Evolutionary conservation across 2,113 vertebrate species (phyloP).

Genomic region (Vidua macroura): DNA sequence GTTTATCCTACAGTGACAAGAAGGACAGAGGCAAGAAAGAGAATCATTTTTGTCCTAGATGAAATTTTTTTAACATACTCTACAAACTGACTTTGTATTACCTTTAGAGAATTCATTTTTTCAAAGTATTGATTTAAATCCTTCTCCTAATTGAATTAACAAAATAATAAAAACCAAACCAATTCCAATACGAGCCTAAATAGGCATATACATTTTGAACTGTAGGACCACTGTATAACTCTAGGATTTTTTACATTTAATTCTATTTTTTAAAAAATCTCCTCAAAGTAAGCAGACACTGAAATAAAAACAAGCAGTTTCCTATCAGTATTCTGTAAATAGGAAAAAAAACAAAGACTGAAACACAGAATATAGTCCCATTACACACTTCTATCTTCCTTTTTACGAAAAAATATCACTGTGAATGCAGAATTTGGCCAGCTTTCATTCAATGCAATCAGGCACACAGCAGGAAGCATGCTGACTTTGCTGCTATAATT

Average conservation of each 20-base stretch:
- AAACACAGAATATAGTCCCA: not conserved
- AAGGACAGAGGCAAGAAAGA: not conserved
- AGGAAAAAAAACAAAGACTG: not conserved
- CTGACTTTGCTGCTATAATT: not conserved
- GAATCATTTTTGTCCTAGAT: not conserved
- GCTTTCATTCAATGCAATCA: not conserved
- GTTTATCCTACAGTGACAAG: conserved; percentile 85
- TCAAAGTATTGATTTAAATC: not conserved
- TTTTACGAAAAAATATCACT: not conserved
- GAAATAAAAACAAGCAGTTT: not conserved
- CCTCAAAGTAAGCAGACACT: not conserved
- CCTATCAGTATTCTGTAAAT: not conserved
- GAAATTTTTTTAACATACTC: not conserved
- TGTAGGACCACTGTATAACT: not conserved
- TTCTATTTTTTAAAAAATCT: not conserved
- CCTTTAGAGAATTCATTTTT: not conserved
- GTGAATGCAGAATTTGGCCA: not conserved
- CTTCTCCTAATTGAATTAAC: not conserved
- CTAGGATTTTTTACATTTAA: not conserved
- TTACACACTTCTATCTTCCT: not conserved
- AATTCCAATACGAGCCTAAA: not conserved
- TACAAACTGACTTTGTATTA: not conserved
- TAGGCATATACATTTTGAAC: not conserved
- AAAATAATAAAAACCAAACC: not conserved
- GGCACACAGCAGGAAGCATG: not conserved